A percentile compares a stretch with the other conserved stretches of the same genome.
These are phyloP conservation scores for Oriolus oriolus DNA, from an alignment of 2,113 vertebrate species.

Conservation along the genomic window DNA sequence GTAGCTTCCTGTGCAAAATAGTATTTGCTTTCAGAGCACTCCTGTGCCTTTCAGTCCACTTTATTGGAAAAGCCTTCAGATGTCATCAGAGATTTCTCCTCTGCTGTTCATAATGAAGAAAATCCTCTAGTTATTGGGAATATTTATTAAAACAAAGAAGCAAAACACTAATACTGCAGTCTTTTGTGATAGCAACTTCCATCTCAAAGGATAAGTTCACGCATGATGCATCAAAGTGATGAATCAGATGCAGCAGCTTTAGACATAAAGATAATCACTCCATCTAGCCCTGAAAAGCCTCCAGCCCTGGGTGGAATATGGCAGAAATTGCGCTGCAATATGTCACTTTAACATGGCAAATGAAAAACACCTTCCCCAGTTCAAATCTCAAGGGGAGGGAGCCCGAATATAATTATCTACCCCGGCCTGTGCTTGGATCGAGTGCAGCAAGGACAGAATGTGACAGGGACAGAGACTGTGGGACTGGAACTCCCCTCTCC, in stretches of 20 bases:
- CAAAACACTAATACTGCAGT: constrained; percentile 1
- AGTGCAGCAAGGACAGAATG: background rate
- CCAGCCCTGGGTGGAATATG: constrained; percentile 31
- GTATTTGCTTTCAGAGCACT: constrained; percentile 40
- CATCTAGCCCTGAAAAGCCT: constrained; percentile 25
- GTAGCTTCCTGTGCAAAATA: background rate
- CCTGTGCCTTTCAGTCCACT: background rate
- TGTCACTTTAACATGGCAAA: constrained; percentile 17
- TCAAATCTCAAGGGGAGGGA: background rate
- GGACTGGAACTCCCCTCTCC: background rate
- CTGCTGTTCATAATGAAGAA: constrained; percentile 36
- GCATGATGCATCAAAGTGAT: constrained; percentile 48
- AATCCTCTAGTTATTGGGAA: constrained; percentile 39
- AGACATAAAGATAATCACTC: constrained; percentile 53
- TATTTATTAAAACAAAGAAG: constrained; percentile 50
- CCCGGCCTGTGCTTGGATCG: background rate
- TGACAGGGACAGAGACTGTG: background rate
- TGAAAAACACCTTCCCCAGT: constrained; percentile 18
- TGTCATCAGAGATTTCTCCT: constrained; percentile 38
- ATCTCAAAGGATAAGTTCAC: constrained; percentile 33
- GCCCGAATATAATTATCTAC: background rate
- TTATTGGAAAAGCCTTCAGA: constrained; percentile 48
- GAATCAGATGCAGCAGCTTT: constrained; percentile 47
- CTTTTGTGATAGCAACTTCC: constrained; percentile 1
- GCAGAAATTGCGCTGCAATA: constrained; percentile 1